Percentiles rank a stretch among this genome's conserved stretches.
Evolutionary conservation across 2,888 invertebrate species (phyloP).

Genomic region (Tridacna crocea): DNA sequence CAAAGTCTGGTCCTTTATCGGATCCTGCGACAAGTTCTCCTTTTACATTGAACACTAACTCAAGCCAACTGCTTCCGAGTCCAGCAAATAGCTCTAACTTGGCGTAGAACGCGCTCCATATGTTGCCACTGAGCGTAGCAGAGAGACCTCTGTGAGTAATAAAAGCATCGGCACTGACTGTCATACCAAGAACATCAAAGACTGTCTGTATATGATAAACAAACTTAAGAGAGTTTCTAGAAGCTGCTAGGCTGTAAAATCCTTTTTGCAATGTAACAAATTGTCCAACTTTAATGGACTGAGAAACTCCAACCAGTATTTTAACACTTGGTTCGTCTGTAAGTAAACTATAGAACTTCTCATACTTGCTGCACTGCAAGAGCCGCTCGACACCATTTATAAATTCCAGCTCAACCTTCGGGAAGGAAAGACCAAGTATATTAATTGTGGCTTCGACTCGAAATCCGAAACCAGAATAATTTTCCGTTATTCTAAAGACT

Average conservation of each 20-base stretch:
- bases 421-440: slow-evolving; percentile 25
- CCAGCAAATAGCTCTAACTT: slow-evolving; percentile 43
- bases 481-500: too few relatives aligned
- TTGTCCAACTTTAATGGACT: too few relatives aligned
- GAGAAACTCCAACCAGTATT: slow-evolving; percentile 19
- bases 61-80: slow-evolving; percentile 35
- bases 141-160: slow-evolving; percentile 23
- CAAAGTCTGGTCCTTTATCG: slow-evolving; percentile 37
- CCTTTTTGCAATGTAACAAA: too few relatives aligned
- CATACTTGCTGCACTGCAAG: slow-evolving; percentile 42
- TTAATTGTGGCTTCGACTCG: slow-evolving; percentile 6
- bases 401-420: slow-evolving; percentile 51
- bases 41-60: slow-evolving; percentile 34
- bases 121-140: slow-evolving; percentile 33
- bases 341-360: slow-evolving; percentile 30
- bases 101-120: slow-evolving; percentile 49
- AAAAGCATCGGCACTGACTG: slow-evolving; percentile 30
- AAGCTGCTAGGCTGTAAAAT: slow-evolving; percentile 19
- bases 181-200: slow-evolving; percentile 37
- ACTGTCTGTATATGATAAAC: slow-evolving; percentile 25
- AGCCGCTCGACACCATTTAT: slow-evolving; percentile 32
- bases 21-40: slow-evolving; percentile 48
- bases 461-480: slow-evolving; percentile 36
- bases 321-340: slow-evolving; percentile 35
- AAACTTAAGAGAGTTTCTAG: background rate